Evolutionary conservation across 2,888 invertebrate genomes (phyloP), one percentile per base, ranked within the genome.

Genomic region (Pollenia amentaria): DNA sequence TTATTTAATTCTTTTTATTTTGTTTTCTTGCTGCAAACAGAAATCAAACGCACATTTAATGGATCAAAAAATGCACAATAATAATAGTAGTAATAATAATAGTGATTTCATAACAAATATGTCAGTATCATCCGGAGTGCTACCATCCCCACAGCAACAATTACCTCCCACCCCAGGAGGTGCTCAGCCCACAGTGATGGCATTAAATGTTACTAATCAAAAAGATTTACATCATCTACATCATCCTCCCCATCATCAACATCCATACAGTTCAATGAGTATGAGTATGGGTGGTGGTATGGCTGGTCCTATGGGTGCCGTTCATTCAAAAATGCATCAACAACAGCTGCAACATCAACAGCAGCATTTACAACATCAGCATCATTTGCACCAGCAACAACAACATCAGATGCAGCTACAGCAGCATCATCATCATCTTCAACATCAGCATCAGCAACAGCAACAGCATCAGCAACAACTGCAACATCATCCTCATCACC

Each of bases 401-500:
- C 88, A 78, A 85, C 89, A 72, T 12, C 84, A 70, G 8, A 73
- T 70, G 9, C 86, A 57, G 7, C 82, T 73, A 46, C 80, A 85
- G 38, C 70, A 87, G 38, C 82, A 82, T 62, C 67, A 90, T 40
- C 84, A 88, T 7, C 84, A 88, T 11, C 83, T 81, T 10, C 76
- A 86, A n/a, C 76, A 88, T 42, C 67, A 89, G 11, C 78, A 87
- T 21, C 84, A 80, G 1, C 82, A 82, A 8, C 82, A 87, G 2
- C 78, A 88, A 3, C 87, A 80, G 4, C 84, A 80, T 1, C 82
- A 77, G 9, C 69, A 79, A 14, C 72, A 69, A 10, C 80, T 76
- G 29, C 87, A 38, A 21, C 89, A 77, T 87, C 91, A 72, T 77
- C 90, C 78, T 84, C 89, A 78, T 87, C 89, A 70, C 60, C 89